Evolutionary conservation across 2,888 invertebrate species (phyloP).

Genomic region (Nipponacmea schrenckii): DNA sequence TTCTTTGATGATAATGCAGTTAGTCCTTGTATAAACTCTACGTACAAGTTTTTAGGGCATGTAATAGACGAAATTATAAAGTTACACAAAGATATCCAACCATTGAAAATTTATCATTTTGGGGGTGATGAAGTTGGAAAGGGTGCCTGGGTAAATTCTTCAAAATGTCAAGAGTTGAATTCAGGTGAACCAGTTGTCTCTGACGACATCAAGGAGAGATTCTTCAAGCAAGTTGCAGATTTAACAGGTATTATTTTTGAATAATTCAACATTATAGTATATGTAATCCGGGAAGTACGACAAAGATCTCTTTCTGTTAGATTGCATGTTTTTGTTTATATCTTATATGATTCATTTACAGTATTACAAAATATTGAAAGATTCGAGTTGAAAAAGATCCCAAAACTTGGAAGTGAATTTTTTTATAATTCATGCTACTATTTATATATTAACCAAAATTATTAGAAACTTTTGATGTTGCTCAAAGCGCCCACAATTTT

Average conservation of each 20-base stretch:
- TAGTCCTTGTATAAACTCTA: constrained; percentile 34
- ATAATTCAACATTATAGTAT: not conserved
- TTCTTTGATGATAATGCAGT: constrained; percentile 36
- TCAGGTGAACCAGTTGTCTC: constrained; percentile 15
- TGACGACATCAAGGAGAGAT: constrained; percentile 10
- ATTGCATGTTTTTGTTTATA: no score
- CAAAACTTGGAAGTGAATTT: no score
- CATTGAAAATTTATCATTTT: constrained; percentile 54
- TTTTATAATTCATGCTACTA: no score
- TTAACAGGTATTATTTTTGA: not conserved
- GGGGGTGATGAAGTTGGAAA: constrained; percentile 62
- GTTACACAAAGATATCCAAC: constrained; percentile 50
- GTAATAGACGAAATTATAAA: constrained; percentile 41
- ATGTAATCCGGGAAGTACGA: no score
- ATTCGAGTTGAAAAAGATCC: no score
- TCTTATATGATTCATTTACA: no score
- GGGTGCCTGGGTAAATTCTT: constrained; percentile 58
- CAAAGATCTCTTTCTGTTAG: no score
- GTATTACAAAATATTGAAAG: no score
- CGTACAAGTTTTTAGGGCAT: constrained; percentile 47
- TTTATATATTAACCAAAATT: no score
- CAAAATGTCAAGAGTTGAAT: constrained; percentile 42
- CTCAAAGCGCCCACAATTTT: no score
- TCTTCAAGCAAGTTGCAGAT: constrained; percentile 3
- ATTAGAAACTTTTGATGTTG: no score